Conservation (phyloP, 2,797 vertebrate species). For the Gouania willdenowi region DNA sequence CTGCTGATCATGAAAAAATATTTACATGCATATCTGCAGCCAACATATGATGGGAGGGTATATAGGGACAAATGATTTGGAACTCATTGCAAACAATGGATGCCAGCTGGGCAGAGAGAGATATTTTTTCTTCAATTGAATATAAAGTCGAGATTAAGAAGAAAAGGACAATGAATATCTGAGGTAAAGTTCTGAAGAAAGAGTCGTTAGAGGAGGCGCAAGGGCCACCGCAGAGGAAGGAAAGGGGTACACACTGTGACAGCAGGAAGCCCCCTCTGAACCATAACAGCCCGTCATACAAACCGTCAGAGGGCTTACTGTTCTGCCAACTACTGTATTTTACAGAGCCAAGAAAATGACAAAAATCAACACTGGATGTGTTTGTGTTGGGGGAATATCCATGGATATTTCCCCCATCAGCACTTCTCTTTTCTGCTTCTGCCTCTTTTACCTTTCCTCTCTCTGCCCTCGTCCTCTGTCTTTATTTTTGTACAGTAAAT, state of each 20-base stretch:
- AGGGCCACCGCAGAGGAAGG: conserved; percentile 30
- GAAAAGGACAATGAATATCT: conserved; percentile 4
- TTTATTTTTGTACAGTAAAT: conserved; percentile 65
- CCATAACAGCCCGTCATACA: conserved; percentile 55
- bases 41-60: conserved; percentile 39
- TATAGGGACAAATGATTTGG: conserved; percentile 46
- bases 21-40: conserved; percentile 31
- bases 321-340: conserved; percentile 64
- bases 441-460: conserved; percentile 11
- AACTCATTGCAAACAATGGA: conserved; percentile 72
- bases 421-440: conserved; percentile 45
- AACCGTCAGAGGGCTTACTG: conserved; percentile 50
- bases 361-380: conserved; percentile 64
- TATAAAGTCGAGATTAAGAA: conserved; percentile 2
- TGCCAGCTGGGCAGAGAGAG: conserved; percentile 68
- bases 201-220: conserved; percentile 7
- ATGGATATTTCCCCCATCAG: conserved; percentile 61
- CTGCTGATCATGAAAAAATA: conserved; percentile 41
- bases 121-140: conserved; percentile 62
- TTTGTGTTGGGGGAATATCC: conserved; percentile 65
- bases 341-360: conserved; percentile 65
- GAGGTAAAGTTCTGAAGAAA: conserved; percentile 10
- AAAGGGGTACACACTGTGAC: conserved; percentile 30
- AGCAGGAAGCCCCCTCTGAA: conserved; percentile 41
- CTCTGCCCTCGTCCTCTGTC: conserved; percentile 25